A percentile compares a stretch with the other conserved stretches of the same genome.
Conservation (phyloP, 2,888 invertebrate species). For the Acanthococcus lagerstroemiae region DNA sequence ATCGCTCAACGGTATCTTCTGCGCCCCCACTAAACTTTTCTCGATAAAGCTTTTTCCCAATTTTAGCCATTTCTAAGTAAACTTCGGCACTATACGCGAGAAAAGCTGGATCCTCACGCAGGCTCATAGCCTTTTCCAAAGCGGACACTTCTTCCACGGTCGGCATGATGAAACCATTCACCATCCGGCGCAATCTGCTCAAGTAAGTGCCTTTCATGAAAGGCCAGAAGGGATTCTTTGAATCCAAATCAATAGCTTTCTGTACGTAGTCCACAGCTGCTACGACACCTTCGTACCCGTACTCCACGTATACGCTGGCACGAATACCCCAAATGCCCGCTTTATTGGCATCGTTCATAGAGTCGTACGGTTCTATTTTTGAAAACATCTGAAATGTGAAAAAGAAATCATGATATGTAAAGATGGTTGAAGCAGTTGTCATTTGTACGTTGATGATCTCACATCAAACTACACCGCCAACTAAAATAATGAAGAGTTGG, state of each 20-base stretch:
- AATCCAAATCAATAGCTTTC: not conserved
- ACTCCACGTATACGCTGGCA: constrained; percentile 15
- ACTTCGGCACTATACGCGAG: constrained; percentile 12
- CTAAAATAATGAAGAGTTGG: no score
- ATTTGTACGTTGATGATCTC: no score
- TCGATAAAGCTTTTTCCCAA: not conserved
- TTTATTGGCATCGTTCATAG: not conserved
- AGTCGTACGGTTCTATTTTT: constrained; percentile 10
- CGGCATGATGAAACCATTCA: not conserved
- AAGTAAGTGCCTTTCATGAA: constrained; percentile 10
- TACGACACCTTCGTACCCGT: constrained; percentile 14
- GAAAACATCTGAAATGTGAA: constrained; percentile 3
- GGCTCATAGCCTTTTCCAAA: not conserved
- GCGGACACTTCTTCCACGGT: constrained; percentile 1
- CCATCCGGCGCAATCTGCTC: constrained; percentile 3
- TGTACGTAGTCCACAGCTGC: not conserved
- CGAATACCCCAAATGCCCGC: constrained; percentile 23
- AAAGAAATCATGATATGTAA: no score
- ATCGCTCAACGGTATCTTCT: not conserved
- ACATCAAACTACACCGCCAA: no score
- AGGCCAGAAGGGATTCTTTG: constrained; percentile 4
- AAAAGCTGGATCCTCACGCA: constrained; percentile 8
- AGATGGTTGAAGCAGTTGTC: no score
- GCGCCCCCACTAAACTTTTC: not conserved
- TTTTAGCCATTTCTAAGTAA: constrained; percentile 6